phyloP scores from a whole-genome alignment of 1,140 invertebrate species.

The Dendrolimus punctatus region DNA sequence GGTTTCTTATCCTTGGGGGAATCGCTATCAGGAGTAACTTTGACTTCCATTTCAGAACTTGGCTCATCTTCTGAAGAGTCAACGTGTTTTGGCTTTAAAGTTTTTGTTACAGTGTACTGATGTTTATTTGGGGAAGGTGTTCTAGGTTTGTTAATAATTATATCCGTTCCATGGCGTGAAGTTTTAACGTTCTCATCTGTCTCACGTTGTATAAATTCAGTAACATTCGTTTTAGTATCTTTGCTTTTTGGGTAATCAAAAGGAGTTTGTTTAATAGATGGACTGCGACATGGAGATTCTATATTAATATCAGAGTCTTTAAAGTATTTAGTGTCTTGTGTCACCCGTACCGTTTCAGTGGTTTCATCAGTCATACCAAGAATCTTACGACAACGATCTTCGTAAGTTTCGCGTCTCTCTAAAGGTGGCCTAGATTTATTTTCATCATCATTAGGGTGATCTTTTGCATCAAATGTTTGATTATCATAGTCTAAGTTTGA shows the following conservation, averaged over 20 bases:
- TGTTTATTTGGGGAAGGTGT: slow-evolving; percentile 37
- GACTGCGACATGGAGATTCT: slow-evolving; percentile 41
- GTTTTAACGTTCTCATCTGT: slow-evolving; percentile 11
- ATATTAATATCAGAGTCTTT: slow-evolving; percentile 23
- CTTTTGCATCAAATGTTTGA: slow-evolving; percentile 41
- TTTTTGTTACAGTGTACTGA: slow-evolving; percentile 19
- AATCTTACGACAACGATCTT: slow-evolving; percentile 78
- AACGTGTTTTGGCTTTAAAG: not conserved
- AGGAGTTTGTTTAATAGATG: slow-evolving; percentile 28
- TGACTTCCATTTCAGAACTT: too few relatives aligned
- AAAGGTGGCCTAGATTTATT: slow-evolving; percentile 60
- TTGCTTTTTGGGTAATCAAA: slow-evolving; percentile 17
- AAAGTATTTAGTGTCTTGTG: slow-evolving; percentile 21
- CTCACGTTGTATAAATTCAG: slow-evolving; percentile 29
- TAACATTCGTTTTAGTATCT: slow-evolving; percentile 20
- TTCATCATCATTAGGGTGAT: slow-evolving; percentile 26
- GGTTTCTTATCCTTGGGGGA: too few relatives aligned
- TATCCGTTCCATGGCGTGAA: not conserved
- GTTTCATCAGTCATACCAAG: slow-evolving; percentile 73
- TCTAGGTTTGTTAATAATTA: slow-evolving; percentile 12
- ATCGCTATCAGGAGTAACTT: too few relatives aligned
- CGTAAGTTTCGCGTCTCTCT: slow-evolving; percentile 78
- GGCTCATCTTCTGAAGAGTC: too few relatives aligned
- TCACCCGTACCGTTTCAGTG: slow-evolving; percentile 31
- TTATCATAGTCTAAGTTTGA: slow-evolving; percentile 41